phyloP scores from a whole-genome alignment of 2,888 invertebrate species.

The Molorchus minor region DNA sequence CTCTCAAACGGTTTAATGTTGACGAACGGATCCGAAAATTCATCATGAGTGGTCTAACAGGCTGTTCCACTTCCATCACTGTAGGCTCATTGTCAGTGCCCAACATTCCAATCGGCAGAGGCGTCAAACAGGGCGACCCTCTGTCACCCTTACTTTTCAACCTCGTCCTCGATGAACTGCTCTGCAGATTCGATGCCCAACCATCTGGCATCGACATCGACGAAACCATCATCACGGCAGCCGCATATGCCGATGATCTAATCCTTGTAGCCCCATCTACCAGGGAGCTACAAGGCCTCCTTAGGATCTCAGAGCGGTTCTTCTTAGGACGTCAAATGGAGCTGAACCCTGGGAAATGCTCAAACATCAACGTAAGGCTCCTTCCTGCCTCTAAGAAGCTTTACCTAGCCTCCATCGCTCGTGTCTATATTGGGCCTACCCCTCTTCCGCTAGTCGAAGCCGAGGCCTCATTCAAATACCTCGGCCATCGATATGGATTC shows the following conservation, averaged over 20 bases:
- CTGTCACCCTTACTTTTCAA: constrained; percentile 3
- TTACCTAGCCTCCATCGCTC: neutral
- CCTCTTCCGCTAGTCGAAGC: too few species aligned
- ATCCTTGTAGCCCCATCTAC: constrained; percentile 33
- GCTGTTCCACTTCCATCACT: neutral
- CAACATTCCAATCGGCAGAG: neutral
- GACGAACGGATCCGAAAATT: neutral
- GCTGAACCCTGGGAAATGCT: neutral
- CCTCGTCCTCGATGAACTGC: neutral
- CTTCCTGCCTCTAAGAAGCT: too few species aligned
- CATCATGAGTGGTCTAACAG: neutral
- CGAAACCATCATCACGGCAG: neutral
- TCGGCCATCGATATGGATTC: too few species aligned
- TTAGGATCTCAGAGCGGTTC: neutral
- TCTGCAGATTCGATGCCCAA: neutral
- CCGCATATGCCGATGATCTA: constrained; percentile 27
- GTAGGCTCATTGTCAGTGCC: too few species aligned
- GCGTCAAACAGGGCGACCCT: constrained; percentile 4
- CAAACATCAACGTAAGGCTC: too few species aligned
- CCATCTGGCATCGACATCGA: neutral
- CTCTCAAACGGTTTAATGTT: constrained; percentile 24
- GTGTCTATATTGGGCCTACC: too few species aligned
- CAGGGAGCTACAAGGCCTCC: neutral
- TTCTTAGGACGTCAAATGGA: constrained; percentile 2
- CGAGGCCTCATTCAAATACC: too few species aligned